These are phyloP conservation scores for Epicampocera succincta DNA, from an alignment of 2,888 invertebrate species.

Conservation along the genomic window DNA sequence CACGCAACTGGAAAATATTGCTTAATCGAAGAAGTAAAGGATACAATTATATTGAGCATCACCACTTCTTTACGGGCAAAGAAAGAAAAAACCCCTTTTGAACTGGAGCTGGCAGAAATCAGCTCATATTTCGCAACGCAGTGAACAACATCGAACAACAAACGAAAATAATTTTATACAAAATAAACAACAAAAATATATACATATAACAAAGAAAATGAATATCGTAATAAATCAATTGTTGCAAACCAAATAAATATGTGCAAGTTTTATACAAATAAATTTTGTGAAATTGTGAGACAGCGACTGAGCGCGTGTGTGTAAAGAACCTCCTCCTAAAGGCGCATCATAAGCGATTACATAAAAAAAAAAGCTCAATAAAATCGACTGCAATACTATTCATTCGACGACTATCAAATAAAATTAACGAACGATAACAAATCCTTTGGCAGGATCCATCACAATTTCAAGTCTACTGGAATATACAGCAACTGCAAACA, in stretches of 20 bases:
- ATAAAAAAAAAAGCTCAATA: slow-evolving; percentile 65
- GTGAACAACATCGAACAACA: slow-evolving; percentile 50
- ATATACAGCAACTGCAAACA: slow-evolving; percentile 29
- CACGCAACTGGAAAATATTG: slow-evolving; percentile 63
- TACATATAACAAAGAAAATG: too few species aligned
- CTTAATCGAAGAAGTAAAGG: slow-evolving; percentile 66
- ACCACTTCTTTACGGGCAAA: slow-evolving; percentile 17
- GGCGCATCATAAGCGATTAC: slow-evolving; percentile 66
- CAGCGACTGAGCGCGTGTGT: slow-evolving; percentile 38
- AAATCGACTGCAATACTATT: slow-evolving; percentile 46
- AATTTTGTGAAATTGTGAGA: slow-evolving; percentile 30
- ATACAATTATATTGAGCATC: slow-evolving; percentile 56
- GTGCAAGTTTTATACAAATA: slow-evolving; percentile 13
- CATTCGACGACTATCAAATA: slow-evolving; percentile 29
- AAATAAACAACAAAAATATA: slow-evolving; percentile 8
- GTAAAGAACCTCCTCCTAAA: slow-evolving; percentile 50
- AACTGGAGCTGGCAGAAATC: slow-evolving; percentile 20
- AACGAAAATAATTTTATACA: slow-evolving; percentile 46
- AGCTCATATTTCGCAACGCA: slow-evolving; percentile 48
- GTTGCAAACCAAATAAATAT: slow-evolving; percentile 30
- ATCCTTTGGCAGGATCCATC: slow-evolving; percentile 3
- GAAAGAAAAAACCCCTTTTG: slow-evolving; percentile 39
- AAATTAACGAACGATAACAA: slow-evolving; percentile 31
- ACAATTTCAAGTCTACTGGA: not conserved
- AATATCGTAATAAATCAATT: slow-evolving; percentile 43